Base-by-base conservation (phyloP, 2,888 invertebrate genomes). In the Lathronympha strigana region DNA sequence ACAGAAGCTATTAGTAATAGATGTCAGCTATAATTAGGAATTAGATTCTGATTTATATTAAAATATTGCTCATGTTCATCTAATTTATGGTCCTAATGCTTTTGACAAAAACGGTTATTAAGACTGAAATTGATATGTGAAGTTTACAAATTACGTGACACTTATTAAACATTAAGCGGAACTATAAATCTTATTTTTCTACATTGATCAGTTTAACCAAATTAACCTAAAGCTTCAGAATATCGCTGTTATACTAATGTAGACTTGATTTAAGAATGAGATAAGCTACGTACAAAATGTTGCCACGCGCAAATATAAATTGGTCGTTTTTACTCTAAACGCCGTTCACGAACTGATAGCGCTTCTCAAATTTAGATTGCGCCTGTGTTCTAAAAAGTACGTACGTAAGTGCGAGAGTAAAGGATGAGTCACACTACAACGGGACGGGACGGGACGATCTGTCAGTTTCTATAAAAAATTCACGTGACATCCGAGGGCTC, bases 31-130 rank as follows among this genome's bases (percentile, higher is more conserved):
- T 36, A 33, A 36, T 45, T 51, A 15, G 21, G 51, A 33, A 57
- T 57, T 25, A 31, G 58, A 36, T 15, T 43, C 15, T 43, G 50
- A 58, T 58, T 51, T 63, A 63, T 57, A 9, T 28, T 2, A 38
- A 21, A 33, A 53, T 43, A 43, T 63, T n/a, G 28, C 28, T 53
- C 49, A 55, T 17, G 43, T 63, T 43, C n/a, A 8, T 36, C n/a
- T 13, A 23, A 63, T 63, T 57, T 63, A 50, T 63, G 2, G 40
- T 21, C 9, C n/a, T 63, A 57, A 57, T 43, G 17, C 28, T 15
- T 51, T 43, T 31, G 9, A 9, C n/a, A 50, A 25, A 13, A 25
- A 17, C 13, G 40, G 13, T 5, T 6, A n/a, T 43, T 17, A 28
- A 19, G 43, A 19, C 13, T 28, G 5, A 31, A 43, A 43, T 43